Evolutionary conservation across 2,113 vertebrate species (phyloP).

Genomic region (Pollimyrus isidori): DNA sequence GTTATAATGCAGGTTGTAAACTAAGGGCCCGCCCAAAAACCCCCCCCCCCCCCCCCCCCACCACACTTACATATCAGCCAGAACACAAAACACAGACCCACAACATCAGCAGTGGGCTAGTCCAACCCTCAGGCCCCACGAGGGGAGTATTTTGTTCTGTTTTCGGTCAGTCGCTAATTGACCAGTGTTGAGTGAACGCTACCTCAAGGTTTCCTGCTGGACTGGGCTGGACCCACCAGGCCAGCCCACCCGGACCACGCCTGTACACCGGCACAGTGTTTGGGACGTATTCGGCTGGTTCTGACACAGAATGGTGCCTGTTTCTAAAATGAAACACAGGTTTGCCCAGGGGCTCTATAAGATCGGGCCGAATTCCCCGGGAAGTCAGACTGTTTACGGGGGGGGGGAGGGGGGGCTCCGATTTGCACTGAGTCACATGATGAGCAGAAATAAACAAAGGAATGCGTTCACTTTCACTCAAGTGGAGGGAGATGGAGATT

Average conservation of each 20-base stretch:
- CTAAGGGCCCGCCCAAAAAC: too few relatives aligned
- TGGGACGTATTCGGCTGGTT: not conserved
- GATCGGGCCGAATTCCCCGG: not conserved
- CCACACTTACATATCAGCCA: not conserved
- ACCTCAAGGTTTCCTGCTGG: not conserved
- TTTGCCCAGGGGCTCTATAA: not conserved
- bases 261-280: not conserved
- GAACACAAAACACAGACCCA: not conserved
- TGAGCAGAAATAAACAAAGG: not conserved
- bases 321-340: not conserved
- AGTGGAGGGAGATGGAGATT: not conserved
- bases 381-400: not conserved
- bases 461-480: not conserved
- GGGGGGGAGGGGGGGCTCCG: not conserved
- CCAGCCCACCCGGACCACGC: not conserved
- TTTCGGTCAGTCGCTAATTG: not conserved
- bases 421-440: not conserved
- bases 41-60: too few relatives aligned
- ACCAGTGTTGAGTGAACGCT: not conserved
- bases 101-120: not conserved
- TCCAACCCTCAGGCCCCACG: not conserved
- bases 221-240: not conserved
- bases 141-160: not conserved
- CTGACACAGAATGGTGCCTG: slow-evolving; percentile 2
- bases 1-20: too few relatives aligned